Conservation (phyloP, 37 sponge, comb jelly and placozoan genomes). For the Ianthella basta region DNA sequence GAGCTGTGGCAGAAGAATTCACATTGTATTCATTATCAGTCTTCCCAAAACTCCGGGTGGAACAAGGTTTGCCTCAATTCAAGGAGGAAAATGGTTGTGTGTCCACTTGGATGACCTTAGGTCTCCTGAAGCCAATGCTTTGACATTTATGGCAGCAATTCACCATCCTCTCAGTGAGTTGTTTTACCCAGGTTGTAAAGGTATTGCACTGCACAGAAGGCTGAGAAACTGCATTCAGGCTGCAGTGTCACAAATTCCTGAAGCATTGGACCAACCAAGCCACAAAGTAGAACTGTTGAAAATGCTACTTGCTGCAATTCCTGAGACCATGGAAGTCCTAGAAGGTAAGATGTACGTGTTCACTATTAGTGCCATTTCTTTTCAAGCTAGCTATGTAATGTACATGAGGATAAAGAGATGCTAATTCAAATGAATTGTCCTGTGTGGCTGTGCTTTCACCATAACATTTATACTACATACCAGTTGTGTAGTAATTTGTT, state of each 20-base stretch:
- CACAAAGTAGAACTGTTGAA: too few relatives aligned
- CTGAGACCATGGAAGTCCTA: too few relatives aligned
- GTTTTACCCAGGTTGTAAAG: slow-evolving; percentile 31
- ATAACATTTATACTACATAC: slow-evolving; percentile 44
- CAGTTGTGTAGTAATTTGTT: slow-evolving; percentile 26
- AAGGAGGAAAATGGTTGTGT: slow-evolving; percentile 80
- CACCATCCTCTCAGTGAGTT: slow-evolving; percentile 56
- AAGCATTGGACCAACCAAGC: neutral
- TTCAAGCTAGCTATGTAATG: slow-evolving; percentile 30
- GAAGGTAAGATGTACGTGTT: slow-evolving; percentile 58
- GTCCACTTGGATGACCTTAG: slow-evolving; percentile 75
- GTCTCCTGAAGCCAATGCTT: slow-evolving; percentile 34
- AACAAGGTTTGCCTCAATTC: slow-evolving; percentile 68
- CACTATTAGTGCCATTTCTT: neutral
- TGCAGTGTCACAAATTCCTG: slow-evolving; percentile 6
- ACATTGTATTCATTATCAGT: slow-evolving; percentile 67
- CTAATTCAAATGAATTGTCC: too few relatives aligned
- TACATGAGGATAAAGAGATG: too few relatives aligned
- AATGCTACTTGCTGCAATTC: too few relatives aligned
- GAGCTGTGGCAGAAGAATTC: slow-evolving; percentile 17
- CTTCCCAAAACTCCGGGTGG: slow-evolving; percentile 53
- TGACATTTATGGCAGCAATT: slow-evolving; percentile 49
- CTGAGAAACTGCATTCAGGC: neutral
- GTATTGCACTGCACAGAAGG: neutral
- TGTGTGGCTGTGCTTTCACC: too few relatives aligned